Evolutionary conservation across 2,797 vertebrate genomes (phyloP).

Genomic region (Sparus aurata): DNA sequence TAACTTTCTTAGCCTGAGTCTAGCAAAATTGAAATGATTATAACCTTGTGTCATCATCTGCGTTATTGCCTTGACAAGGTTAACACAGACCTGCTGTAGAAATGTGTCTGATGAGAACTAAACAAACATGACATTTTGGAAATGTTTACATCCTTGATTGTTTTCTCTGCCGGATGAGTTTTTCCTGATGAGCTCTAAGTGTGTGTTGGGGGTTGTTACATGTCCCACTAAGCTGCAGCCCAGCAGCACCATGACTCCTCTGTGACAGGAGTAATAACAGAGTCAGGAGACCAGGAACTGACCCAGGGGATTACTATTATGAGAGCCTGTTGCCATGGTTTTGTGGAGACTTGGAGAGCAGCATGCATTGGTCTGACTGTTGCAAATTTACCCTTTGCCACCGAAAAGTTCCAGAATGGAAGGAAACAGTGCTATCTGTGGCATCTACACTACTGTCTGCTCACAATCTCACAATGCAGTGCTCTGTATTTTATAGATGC

Average conservation of each 20-base stretch:
- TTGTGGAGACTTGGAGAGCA: slow-evolving; percentile 32
- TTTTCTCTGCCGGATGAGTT: slow-evolving; percentile 11
- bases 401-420: not conserved
- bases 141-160: not conserved
- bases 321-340: slow-evolving; percentile 66
- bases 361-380: slow-evolving; percentile 24
- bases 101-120: not conserved
- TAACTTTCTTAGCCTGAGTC: not conserved
- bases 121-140: slow-evolving; percentile 20
- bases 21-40: not conserved
- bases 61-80: not conserved
- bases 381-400: slow-evolving; percentile 26
- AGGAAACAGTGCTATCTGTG: not conserved
- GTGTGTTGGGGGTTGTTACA: not conserved
- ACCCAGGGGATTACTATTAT: slow-evolving; percentile 48
- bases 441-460: not conserved
- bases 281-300: slow-evolving; percentile 55
- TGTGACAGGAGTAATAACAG: slow-evolving; percentile 52
- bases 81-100: not conserved
- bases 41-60: not conserved
- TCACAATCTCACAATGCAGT: not conserved
- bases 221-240: slow-evolving; percentile 39
- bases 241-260: slow-evolving; percentile 35
- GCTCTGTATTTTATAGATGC: not conserved
- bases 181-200: slow-evolving; percentile 24